Percentiles rank a stretch among this genome's conserved stretches.
Conservation (phyloP, 2,888 invertebrate genomes). For the Eupithecia abbreviata region DNA sequence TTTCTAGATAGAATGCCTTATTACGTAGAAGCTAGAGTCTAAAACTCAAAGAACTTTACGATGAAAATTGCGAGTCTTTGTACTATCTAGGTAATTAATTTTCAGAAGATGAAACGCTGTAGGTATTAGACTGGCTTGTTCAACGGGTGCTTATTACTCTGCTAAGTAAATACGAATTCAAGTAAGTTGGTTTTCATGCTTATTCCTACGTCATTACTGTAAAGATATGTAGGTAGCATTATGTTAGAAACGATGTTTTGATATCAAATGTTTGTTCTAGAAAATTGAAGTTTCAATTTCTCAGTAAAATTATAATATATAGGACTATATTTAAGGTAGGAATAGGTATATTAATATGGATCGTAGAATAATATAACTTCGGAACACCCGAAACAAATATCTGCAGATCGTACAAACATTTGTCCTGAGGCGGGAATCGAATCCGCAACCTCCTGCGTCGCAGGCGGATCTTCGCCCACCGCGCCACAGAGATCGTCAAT, state of each 20-base stretch:
- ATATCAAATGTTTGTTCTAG: background rate
- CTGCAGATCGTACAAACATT: no score
- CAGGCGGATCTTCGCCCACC: no score
- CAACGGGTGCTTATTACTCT: background rate
- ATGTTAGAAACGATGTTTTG: background rate
- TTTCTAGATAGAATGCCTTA: conserved; percentile 9
- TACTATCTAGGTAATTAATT: background rate
- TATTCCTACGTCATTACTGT: background rate
- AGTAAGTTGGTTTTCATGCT: background rate
- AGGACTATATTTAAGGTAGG: no score
- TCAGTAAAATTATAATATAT: background rate
- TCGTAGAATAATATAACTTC: no score
- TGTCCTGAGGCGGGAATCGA: no score
- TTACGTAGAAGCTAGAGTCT: conserved; percentile 2
- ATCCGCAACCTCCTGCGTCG: no score
- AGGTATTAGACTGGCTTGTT: background rate
- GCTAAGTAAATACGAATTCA: background rate
- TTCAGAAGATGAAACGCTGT: background rate
- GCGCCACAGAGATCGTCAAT: no score
- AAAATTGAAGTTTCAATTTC: background rate
- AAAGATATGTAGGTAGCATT: background rate
- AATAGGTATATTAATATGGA: no score
- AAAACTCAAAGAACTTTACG: background rate
- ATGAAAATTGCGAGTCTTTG: background rate
- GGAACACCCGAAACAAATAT: no score